phyloP scores from a whole-genome alignment of 2,113 vertebrate genomes.

The Gambusia holbrooki region DNA sequence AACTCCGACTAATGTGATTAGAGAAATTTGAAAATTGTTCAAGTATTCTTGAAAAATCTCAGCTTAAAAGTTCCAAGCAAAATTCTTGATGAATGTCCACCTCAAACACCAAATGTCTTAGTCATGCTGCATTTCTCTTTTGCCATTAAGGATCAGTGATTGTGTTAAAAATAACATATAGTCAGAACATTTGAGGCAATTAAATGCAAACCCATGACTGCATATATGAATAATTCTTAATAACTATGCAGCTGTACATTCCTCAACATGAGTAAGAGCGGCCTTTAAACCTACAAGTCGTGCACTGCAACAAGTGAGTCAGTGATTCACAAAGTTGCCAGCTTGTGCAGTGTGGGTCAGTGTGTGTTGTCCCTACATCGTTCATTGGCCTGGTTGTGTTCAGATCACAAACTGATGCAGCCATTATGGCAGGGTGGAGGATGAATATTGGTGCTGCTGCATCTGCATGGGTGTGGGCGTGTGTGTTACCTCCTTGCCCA shows the following conservation, averaged over 20 bases:
- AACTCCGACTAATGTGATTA: no score
- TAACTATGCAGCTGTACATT: neutral
- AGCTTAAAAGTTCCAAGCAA: no score
- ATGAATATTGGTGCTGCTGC: constrained; percentile 5
- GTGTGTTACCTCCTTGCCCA: constrained; percentile 93
- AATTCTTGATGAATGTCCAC: no score
- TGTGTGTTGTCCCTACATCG: neutral
- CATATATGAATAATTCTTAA: no score
- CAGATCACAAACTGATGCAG: neutral
- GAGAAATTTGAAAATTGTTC: no score
- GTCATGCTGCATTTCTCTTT: no score
- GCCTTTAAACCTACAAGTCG: constrained; percentile 3
- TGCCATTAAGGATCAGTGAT: neutral
- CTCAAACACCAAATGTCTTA: no score
- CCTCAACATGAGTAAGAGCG: neutral
- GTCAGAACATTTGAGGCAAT: neutral
- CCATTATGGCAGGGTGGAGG: neutral
- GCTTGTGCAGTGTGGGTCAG: no score
- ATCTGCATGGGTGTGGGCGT: neutral
- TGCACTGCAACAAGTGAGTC: neutral
- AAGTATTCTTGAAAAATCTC: no score
- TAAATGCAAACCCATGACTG: neutral
- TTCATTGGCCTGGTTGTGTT: neutral
- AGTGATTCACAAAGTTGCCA: neutral
- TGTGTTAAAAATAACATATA: neutral